Evolutionary conservation across 2,797 vertebrate species (phyloP).

Genomic region (Sciurus carolinensis): DNA sequence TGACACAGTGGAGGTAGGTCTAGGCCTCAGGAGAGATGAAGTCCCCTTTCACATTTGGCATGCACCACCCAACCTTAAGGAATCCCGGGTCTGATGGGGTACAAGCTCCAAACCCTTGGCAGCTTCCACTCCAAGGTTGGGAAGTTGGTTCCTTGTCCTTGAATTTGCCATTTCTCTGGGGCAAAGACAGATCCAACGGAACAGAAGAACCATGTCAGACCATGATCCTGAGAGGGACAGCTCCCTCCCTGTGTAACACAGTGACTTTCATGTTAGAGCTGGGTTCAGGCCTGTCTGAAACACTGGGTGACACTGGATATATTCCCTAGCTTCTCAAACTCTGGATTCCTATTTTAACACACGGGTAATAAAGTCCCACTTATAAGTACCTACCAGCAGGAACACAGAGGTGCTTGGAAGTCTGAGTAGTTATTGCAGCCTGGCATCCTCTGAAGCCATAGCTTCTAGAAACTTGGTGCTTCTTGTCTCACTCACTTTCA

Average conservation of each 20-base stretch:
- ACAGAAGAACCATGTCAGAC: neutral
- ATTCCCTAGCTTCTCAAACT: neutral
- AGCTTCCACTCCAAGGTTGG: neutral
- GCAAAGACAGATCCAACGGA: neutral
- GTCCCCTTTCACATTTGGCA: neutral
- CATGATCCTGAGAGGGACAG: neutral
- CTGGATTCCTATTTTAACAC: neutral
- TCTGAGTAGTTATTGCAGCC: neutral
- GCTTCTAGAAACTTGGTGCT: neutral
- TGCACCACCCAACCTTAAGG: neutral
- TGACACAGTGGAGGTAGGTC: neutral
- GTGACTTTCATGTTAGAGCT: neutral
- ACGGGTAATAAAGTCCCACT: neutral
- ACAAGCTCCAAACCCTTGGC: neutral
- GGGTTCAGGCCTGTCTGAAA: neutral
- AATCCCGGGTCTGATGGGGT: neutral
- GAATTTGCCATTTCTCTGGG: neutral
- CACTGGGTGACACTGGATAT: neutral
- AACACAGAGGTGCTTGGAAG: neutral
- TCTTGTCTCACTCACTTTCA: neutral
- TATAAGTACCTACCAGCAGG: neutral
- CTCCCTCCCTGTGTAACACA: neutral
- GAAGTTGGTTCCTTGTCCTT: neutral
- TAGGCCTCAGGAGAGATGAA: neutral
- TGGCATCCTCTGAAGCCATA: neutral